Percentiles rank a stretch among this genome's conserved stretches.
Evolutionary conservation across 2,113 vertebrate species (phyloP).

Genomic region (Engystomops pustulosus): DNA sequence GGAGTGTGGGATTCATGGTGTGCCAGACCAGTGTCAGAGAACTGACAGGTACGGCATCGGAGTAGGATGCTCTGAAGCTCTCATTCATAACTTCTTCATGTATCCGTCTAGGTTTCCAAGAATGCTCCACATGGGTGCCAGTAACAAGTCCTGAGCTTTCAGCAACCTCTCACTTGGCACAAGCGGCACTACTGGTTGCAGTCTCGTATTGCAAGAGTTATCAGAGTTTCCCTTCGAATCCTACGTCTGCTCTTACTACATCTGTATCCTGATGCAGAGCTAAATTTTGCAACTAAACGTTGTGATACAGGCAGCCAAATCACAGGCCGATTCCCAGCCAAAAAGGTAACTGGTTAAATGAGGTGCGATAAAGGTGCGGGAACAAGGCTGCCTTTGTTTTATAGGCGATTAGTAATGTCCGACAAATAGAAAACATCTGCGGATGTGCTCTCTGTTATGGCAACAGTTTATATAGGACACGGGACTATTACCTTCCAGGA

Average conservation of each 20-base stretch:
- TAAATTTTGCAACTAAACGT: not conserved
- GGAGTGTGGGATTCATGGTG: constrained; percentile 29
- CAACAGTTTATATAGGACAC: constrained; percentile 5
- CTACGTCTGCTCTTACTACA: not conserved
- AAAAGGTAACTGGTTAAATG: constrained; percentile 38
- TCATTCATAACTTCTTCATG: constrained; percentile 19
- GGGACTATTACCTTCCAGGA: not conserved
- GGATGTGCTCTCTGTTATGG: constrained; percentile 26
- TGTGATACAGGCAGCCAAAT: not conserved
- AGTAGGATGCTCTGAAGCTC: constrained; percentile 58
- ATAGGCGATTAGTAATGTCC: constrained; percentile 21
- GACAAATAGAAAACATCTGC: constrained; percentile 50
- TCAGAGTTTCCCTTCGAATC: constrained; percentile 32
- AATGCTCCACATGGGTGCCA: constrained; percentile 45
- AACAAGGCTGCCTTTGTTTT: constrained; percentile 36
- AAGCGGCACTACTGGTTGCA: constrained; percentile 39
- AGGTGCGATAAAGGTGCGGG: constrained; percentile 49
- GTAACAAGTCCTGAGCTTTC: constrained; percentile 59
- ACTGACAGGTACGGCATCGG: constrained; percentile 37
- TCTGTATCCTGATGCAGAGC: not conserved
- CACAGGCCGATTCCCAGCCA: not conserved
- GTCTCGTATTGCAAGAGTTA: constrained; percentile 43
- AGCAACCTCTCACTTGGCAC: constrained; percentile 51
- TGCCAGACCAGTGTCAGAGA: constrained; percentile 29
- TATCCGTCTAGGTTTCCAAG: constrained; percentile 34